Conservation (phyloP, 2,113 vertebrate species). For the Sinocyclocheilus anophthalmus region DNA sequence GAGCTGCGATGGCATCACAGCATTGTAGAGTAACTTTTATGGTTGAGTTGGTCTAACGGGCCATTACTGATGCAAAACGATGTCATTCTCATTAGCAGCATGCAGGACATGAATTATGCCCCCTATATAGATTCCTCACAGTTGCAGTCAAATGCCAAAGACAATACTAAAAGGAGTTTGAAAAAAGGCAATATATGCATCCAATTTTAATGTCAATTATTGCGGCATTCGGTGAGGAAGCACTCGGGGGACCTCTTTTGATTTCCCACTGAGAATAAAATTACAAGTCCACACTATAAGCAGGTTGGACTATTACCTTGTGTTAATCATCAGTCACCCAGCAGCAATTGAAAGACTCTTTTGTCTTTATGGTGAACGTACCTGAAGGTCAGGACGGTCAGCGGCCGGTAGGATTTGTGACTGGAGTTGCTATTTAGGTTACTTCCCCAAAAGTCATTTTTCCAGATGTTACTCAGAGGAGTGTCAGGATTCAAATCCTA, state of each 20-base stretch:
- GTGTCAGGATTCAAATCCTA: constrained; percentile 90
- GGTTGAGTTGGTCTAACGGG: neutral
- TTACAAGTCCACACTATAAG: constrained; percentile 54
- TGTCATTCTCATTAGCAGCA: constrained; percentile 51
- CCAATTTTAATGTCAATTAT: constrained; percentile 58
- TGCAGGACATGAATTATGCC: constrained; percentile 41
- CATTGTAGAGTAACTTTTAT: neutral
- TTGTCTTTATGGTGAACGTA: constrained; percentile 59
- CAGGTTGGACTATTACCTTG: constrained; percentile 40
- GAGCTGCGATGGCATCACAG: neutral
- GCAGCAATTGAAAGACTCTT: constrained; percentile 20
- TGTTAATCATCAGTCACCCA: constrained; percentile 54
- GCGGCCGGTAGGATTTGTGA: constrained; percentile 96
- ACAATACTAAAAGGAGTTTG: constrained; percentile 44
- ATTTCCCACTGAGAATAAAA: constrained; percentile 62
- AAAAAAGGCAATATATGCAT: constrained; percentile 56
- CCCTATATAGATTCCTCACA: constrained; percentile 33
- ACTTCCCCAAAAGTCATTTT: constrained; percentile 98
- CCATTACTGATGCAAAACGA: constrained; percentile 49
- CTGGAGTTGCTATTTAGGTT: constrained; percentile 96
- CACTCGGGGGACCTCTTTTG: constrained; percentile 54
- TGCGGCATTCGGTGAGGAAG: constrained; percentile 33
- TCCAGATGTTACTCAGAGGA: constrained; percentile 89
- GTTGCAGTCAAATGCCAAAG: constrained; percentile 51
- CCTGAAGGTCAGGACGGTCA: constrained; percentile 97